These are phyloP conservation scores for Myotis yumanensis DNA, from an alignment of 2,113 vertebrate species.

Conservation along the genomic window DNA sequence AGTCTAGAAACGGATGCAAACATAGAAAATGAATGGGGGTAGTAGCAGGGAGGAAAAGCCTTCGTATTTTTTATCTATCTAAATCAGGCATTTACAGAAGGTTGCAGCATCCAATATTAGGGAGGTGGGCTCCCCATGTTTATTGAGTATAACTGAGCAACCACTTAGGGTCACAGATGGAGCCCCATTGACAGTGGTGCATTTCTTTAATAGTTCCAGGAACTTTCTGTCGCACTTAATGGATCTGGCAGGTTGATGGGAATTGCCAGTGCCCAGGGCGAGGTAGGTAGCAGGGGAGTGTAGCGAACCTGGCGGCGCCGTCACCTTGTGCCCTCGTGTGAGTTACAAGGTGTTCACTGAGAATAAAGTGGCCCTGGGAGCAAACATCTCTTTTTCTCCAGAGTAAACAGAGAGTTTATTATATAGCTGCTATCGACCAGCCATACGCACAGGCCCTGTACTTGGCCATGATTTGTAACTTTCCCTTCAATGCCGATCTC, in stretches of 20 bases:
- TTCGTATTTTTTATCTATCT: neutral
- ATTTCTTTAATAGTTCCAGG: neutral
- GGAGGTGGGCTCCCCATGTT: neutral
- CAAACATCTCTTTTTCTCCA: neutral
- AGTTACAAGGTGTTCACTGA: accelerated
- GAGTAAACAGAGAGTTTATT: neutral
- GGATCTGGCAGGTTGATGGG: neutral
- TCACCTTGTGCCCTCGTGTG: accelerated
- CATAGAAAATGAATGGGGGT: neutral
- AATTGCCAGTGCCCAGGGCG: neutral
- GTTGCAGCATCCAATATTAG: neutral
- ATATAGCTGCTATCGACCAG: neutral
- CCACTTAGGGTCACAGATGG: neutral
- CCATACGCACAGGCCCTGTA: neutral
- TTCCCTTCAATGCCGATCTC: neutral
- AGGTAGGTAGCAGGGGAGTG: neutral
- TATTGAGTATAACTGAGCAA: neutral
- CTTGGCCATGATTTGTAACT: neutral
- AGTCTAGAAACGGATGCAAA: neutral
- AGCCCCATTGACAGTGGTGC: neutral
- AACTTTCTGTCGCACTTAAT: neutral
- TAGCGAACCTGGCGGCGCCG: accelerated
- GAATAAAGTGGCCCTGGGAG: neutral
- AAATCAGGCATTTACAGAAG: neutral
- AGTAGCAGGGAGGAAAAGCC: neutral